These are phyloP conservation scores for Zaprionus lineosus DNA, from an alignment of 2,888 invertebrate genomes.

Conservation along the genomic window DNA sequence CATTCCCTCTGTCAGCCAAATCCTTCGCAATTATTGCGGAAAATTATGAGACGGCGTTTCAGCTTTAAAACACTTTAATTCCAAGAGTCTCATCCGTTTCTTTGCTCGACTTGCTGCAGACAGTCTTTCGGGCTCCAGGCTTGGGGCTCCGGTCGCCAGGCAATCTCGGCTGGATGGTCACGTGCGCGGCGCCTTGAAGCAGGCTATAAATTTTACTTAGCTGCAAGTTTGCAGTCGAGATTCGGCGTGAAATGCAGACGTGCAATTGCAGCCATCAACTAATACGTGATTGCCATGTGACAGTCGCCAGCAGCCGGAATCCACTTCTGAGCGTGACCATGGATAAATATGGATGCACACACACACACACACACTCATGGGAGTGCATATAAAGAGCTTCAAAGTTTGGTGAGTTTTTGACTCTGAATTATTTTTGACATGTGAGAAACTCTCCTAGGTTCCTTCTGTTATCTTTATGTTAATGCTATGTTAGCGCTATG, in stretches of 20 bases:
- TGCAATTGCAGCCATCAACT: constrained; percentile 67
- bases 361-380: no score
- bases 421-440: no score
- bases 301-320: constrained; percentile 20
- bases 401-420: no score
- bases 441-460: no score
- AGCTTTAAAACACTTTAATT: no score
- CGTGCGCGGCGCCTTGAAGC: constrained; percentile 47
- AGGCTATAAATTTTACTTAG: constrained; percentile 67
- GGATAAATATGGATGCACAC: constrained; percentile 13
- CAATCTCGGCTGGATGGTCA: constrained; percentile 65
- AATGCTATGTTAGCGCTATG: no score
- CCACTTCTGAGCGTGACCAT: constrained; percentile 30
- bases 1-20: constrained; percentile 27
- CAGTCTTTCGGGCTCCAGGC: no score
- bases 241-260: constrained; percentile 57
- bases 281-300: constrained; percentile 54
- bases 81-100: no score
- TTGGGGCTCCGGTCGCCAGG: no score
- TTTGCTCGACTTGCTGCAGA: no score
- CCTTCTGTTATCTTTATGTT: no score
- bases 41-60: constrained; percentile 35
- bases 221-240: constrained; percentile 72
- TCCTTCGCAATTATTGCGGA: constrained; percentile 20
- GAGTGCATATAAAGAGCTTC: no score